phyloP scores from a whole-genome alignment of 1,140 invertebrate species.

The Cephus cinctus region DNA sequence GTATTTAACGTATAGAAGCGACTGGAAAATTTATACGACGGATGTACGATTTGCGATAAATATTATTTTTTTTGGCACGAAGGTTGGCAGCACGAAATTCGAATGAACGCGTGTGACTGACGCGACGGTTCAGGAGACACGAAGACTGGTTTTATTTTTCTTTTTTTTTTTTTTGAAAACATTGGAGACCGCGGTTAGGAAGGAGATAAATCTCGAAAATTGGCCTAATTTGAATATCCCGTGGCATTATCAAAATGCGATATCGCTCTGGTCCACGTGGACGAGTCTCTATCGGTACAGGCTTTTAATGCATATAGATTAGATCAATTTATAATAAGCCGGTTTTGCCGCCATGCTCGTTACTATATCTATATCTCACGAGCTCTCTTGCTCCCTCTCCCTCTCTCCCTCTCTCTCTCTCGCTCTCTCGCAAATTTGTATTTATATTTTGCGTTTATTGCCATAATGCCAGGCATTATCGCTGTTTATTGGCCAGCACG shows the following conservation, averaged over 20 bases:
- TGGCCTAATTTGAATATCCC: slow-evolving; percentile 51
- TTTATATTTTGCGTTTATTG: slow-evolving; percentile 52
- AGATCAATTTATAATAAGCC: slow-evolving; percentile 56
- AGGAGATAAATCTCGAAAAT: slow-evolving; percentile 50
- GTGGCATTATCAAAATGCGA: slow-evolving; percentile 52
- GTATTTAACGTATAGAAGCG: no score
- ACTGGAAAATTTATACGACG: no score
- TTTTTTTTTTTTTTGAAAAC: no score
- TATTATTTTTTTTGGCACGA: no score
- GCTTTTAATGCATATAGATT: slow-evolving; percentile 56
- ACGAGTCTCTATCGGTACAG: slow-evolving; percentile 40
- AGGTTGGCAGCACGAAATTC: no score
- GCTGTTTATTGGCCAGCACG: slow-evolving; percentile 50
- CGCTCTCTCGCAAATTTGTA: slow-evolving; percentile 38
- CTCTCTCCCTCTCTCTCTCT: slow-evolving; percentile 3
- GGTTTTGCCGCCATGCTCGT: slow-evolving; percentile 30
- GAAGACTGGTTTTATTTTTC: no score
- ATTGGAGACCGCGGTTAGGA: neutral
- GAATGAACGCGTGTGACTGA: no score
- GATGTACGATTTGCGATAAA: no score
- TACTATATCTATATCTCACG: no score
- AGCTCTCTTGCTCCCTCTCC: neutral
- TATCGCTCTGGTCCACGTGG: slow-evolving; percentile 39
- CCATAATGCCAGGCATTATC: slow-evolving; percentile 45
- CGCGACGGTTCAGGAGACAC: no score